phyloP scores from a whole-genome alignment of 2,797 vertebrate genomes.

The Percopsis omiscomaycus region DNA sequence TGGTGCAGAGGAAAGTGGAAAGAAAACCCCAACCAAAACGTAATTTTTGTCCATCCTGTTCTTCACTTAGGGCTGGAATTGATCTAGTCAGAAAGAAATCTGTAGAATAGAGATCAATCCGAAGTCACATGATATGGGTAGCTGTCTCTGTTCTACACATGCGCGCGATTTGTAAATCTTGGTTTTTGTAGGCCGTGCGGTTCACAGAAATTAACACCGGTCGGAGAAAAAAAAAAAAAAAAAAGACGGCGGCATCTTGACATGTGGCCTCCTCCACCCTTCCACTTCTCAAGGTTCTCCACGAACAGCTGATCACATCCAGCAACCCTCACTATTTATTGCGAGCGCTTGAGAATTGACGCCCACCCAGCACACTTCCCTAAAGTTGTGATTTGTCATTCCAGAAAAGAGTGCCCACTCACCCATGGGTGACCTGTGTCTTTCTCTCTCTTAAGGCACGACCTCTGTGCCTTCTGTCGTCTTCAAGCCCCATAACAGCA shows the following conservation, averaged over 20 bases:
- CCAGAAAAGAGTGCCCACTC: conserved; percentile 60
- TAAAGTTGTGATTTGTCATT: conserved; percentile 68
- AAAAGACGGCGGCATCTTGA: conserved; percentile 31
- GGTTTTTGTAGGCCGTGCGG: conserved; percentile 31
- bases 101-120: conserved; percentile 45
- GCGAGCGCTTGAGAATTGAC: conserved; percentile 60
- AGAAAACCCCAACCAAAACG: conserved; percentile 49
- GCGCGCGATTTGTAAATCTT: conserved; percentile 42
- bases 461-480: conserved; percentile 63
- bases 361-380: conserved; percentile 43
- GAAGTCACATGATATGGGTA: conserved; percentile 48
- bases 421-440: conserved; percentile 49
- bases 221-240: conserved; percentile 20
- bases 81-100: conserved; percentile 40
- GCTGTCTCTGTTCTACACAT: conserved; percentile 42
- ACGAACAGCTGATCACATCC: conserved; percentile 45
- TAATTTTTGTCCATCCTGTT: conserved; percentile 33
- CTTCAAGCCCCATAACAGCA: conserved; percentile 42
- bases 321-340: conserved; percentile 73
- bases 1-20: conserved; percentile 51
- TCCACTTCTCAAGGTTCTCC: conserved; percentile 37
- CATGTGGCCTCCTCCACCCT: conserved; percentile 9
- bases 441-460: conserved; percentile 61
- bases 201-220: conserved; percentile 30
- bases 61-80: conserved; percentile 44